These are phyloP conservation scores for Agrypnus murinus DNA, from an alignment of 2,888 invertebrate species.

Conservation along the genomic window DNA sequence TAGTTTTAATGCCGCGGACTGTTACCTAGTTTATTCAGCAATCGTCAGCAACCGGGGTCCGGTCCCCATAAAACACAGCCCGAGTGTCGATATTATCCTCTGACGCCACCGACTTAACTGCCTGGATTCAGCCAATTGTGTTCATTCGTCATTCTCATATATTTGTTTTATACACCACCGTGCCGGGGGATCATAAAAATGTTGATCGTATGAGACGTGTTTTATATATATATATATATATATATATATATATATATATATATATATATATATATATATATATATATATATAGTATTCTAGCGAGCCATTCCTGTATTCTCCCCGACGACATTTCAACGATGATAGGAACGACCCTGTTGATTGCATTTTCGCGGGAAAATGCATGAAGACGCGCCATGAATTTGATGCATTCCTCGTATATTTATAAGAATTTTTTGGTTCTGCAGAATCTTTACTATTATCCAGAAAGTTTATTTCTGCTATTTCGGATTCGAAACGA, in stretches of 20 bases:
- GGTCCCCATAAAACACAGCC: slow-evolving; percentile 64
- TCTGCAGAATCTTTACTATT: too few species aligned
- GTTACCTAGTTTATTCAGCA: slow-evolving; percentile 66
- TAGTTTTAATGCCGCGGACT: slow-evolving; percentile 64
- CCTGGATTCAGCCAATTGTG: slow-evolving; percentile 62
- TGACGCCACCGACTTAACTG: slow-evolving; percentile 62
- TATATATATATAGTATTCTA: too few species aligned
- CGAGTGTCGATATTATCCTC: slow-evolving; percentile 62
- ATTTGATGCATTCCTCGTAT: too few species aligned
- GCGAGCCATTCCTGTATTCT: too few species aligned
- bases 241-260: too few species aligned
- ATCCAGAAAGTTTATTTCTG: slow-evolving; percentile 37
- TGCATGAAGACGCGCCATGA: too few species aligned
- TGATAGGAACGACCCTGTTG: too few species aligned
- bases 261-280: too few species aligned
- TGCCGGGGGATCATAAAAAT: slow-evolving; percentile 60
- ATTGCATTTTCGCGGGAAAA: too few species aligned
- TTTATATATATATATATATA: too few species aligned
- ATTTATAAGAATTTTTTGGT: too few species aligned
- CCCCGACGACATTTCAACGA: too few species aligned
- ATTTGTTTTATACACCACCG: slow-evolving; percentile 64
- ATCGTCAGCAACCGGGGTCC: slow-evolving; percentile 64
- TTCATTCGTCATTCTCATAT: slow-evolving; percentile 65
- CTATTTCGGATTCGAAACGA: slow-evolving; percentile 43
- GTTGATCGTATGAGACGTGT: slow-evolving; percentile 61